phyloP scores from a whole-genome alignment of 2,113 vertebrate species.

The Pedionomus torquatus region DNA sequence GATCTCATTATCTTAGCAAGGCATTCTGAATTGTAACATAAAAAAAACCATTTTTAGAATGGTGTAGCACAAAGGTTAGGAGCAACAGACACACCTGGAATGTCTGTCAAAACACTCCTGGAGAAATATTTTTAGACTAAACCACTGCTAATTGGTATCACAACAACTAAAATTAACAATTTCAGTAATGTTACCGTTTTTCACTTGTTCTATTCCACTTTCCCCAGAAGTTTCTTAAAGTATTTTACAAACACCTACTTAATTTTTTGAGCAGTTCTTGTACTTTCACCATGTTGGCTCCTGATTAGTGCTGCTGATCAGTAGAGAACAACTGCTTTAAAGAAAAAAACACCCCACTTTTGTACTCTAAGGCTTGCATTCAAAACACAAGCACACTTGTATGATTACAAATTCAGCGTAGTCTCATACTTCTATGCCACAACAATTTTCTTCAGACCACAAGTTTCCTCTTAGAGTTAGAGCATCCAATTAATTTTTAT shows the following conservation, averaged over 20 bases:
- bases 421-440: background rate
- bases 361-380: background rate
- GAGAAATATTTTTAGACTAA: background rate
- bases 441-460: background rate
- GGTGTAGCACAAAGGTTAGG: background rate
- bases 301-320: background rate
- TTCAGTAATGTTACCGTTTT: background rate
- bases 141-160: background rate
- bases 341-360: background rate
- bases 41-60: background rate
- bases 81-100: background rate
- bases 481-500: background rate
- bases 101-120: background rate
- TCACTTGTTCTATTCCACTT: background rate
- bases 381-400: background rate
- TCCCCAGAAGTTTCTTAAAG: background rate
- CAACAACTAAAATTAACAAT: background rate
- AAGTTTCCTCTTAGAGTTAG: background rate
- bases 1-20: background rate
- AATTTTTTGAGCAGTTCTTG: background rate
- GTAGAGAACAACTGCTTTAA: background rate
- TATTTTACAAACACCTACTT: background rate
- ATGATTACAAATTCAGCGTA: background rate
- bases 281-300: background rate
- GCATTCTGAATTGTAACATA: background rate